Conservation (phyloP, 1,140 invertebrate species). For the Elysia chlorotica region DNA sequence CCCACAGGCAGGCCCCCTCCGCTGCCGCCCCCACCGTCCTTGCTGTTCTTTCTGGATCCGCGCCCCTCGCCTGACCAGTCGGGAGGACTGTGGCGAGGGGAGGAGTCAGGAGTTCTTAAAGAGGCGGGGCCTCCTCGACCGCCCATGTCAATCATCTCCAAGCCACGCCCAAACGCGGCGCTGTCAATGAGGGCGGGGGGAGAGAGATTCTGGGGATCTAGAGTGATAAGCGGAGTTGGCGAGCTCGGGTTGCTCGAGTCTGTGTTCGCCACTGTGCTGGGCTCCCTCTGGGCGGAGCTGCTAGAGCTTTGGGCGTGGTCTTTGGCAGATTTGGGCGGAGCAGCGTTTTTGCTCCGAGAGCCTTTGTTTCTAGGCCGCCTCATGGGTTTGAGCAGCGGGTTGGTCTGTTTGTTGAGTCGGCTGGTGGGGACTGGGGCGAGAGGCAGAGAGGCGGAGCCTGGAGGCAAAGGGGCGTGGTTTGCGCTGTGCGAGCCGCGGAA, state of each 20-base stretch:
- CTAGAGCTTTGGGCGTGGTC: not conserved
- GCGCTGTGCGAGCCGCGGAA: slow-evolving; percentile 46
- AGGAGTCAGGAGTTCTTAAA: not conserved
- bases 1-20: too few relatives aligned
- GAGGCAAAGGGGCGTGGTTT: slow-evolving; percentile 45
- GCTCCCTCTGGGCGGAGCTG: not conserved
- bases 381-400: slow-evolving; percentile 36
- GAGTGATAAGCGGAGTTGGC: slow-evolving; percentile 7
- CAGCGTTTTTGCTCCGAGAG: not conserved
- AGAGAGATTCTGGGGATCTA: slow-evolving; percentile 12
- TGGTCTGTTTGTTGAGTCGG: slow-evolving; percentile 33
- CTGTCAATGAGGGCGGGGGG: not conserved
- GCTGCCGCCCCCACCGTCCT: slow-evolving; percentile 26
- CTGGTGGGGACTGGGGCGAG: slow-evolving; percentile 34
- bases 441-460: slow-evolving; percentile 43
- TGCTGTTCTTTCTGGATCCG: slow-evolving; percentile 6
- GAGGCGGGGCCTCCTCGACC: not conserved
- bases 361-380: slow-evolving; percentile 15
- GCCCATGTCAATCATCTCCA: not conserved
- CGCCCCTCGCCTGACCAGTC: not conserved
- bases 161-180: not conserved
- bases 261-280: not conserved
- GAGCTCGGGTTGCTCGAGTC: not conserved
- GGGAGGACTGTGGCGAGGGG: not conserved
- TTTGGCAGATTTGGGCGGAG: slow-evolving; percentile 12